Conservation (phyloP, 2,113 vertebrate genomes). For the Charadrius vociferus region DNA sequence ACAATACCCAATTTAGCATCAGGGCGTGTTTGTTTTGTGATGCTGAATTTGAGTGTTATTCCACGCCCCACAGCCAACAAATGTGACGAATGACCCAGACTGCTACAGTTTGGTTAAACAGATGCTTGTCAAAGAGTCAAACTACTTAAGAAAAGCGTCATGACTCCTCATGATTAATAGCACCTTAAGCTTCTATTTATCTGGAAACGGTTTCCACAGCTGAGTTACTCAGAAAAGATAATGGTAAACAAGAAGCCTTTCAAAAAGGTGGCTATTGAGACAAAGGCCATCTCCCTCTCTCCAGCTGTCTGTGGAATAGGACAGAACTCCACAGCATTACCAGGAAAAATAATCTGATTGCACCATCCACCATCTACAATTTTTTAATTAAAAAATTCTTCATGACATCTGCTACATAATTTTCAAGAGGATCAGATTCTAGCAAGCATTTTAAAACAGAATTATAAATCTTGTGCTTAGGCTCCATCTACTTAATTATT, state of each 20-base stretch:
- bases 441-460: too few relatives aligned
- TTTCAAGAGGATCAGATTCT: not conserved
- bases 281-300: not conserved
- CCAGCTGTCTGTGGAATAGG: not conserved
- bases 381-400: not conserved
- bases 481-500: not conserved
- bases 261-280: not conserved
- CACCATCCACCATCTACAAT: not conserved
- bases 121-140: not conserved
- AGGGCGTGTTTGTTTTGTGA: not conserved
- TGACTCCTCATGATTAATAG: not conserved
- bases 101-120: not conserved
- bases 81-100: not conserved
- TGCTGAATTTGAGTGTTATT: not conserved
- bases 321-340: not conserved
- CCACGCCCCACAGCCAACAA: not conserved
- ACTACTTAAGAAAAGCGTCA: not conserved
- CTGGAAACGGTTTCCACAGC: not conserved
- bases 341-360: not conserved
- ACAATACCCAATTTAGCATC: not conserved
- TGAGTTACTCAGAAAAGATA: not conserved
- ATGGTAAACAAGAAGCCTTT: not conserved
- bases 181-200: not conserved
- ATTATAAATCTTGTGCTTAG: too few relatives aligned
- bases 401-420: not conserved